Percentiles rank a stretch among this genome's conserved stretches.
Evolutionary conservation across 2,888 invertebrate species (phyloP).

Genomic region (Amiota minor): DNA sequence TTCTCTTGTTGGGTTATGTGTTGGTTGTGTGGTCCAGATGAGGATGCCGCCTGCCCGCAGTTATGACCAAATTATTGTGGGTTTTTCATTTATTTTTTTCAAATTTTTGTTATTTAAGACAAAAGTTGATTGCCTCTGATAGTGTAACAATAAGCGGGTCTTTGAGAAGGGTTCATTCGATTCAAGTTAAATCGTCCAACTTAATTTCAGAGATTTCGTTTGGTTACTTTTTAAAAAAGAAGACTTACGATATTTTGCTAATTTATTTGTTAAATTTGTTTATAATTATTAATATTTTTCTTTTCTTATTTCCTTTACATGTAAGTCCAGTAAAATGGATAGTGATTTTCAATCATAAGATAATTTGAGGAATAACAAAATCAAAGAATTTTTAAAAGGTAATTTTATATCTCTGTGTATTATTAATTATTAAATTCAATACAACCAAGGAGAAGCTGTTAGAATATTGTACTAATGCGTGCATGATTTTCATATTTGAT

Average conservation of each 20-base stretch:
- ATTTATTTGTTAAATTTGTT: slow-evolving; percentile 1
- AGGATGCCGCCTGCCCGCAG: slow-evolving; percentile 2
- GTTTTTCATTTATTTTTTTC: not conserved
- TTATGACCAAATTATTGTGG: slow-evolving; percentile 12
- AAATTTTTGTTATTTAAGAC: not conserved
- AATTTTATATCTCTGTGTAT: no score
- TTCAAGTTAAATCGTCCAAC: not conserved
- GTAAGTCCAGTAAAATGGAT: no score
- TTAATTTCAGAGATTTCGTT: slow-evolving; percentile 12
- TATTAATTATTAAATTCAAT: no score
- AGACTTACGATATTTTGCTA: not conserved
- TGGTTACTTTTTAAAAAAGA: not conserved
- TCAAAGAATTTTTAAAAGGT: no score
- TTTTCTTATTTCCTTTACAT: not conserved
- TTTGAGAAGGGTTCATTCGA: slow-evolving; percentile 24
- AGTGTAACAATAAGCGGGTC: not conserved
- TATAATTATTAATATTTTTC: not conserved
- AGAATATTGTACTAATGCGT: no score
- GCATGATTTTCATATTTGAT: no score
- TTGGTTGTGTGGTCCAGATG: slow-evolving; percentile 10
- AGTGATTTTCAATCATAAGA: no score
- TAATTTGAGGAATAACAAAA: no score
- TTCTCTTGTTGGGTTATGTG: not conserved
- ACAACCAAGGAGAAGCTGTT: no score
- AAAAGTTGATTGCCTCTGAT: not conserved